These are phyloP conservation scores for Pao palembangensis DNA, from an alignment of 2,113 vertebrate genomes.

Conservation along the genomic window DNA sequence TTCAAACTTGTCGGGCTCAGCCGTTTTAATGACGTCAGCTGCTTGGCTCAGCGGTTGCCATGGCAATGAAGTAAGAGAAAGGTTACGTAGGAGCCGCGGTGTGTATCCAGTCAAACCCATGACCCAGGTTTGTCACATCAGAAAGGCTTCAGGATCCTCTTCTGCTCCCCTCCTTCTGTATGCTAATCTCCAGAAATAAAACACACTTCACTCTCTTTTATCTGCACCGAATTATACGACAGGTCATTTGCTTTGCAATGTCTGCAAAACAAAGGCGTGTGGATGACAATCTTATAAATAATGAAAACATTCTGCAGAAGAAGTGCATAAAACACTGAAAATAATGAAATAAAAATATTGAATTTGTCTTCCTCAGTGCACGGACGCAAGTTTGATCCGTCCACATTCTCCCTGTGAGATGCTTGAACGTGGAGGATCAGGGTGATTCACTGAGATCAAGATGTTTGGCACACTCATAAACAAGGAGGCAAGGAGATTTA, in stretches of 20 bases:
- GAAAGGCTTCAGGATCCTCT: constrained; percentile 11
- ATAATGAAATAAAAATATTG: not conserved
- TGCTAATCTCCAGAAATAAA: constrained; percentile 35
- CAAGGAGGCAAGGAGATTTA: not conserved
- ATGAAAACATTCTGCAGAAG: no score
- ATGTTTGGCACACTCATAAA: constrained; percentile 12
- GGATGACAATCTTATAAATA: not conserved
- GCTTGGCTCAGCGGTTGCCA: constrained; percentile 58
- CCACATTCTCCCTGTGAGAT: constrained; percentile 12
- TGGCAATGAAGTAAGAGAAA: constrained; percentile 47
- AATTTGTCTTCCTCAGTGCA: constrained; percentile 10
- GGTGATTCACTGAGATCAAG: not conserved
- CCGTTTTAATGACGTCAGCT: constrained; percentile 52
- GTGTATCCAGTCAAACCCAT: constrained; percentile 43
- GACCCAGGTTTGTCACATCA: constrained; percentile 40
- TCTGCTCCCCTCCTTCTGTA: constrained; percentile 15
- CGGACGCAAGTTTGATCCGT: not conserved
- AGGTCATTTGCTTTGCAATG: constrained; percentile 5
- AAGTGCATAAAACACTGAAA: no score
- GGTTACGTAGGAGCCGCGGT: constrained; percentile 47
- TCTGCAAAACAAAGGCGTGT: constrained; percentile 24
- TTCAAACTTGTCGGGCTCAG: constrained; percentile 28
- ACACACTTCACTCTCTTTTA: constrained; percentile 17
- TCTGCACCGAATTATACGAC: constrained; percentile 14
- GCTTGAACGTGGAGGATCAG: constrained; percentile 12